Conservation (phyloP, 2,113 vertebrate genomes). For the Cyanocitta stelleri region DNA sequence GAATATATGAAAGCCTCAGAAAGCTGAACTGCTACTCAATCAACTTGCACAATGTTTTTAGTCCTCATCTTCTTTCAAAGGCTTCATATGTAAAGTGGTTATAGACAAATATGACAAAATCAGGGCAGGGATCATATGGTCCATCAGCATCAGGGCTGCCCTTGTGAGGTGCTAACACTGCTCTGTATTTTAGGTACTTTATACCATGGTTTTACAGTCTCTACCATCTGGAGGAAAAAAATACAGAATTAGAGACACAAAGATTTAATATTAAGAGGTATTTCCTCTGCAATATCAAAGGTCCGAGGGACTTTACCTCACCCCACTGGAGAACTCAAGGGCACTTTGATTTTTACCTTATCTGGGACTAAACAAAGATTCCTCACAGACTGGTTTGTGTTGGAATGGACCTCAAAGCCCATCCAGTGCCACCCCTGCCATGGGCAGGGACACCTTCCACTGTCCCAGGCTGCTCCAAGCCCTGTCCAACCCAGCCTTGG, state of each 20-base stretch:
- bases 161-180: neutral
- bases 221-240: neutral
- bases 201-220: neutral
- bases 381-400: neutral
- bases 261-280: neutral
- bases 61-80: neutral
- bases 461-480: fast-evolving
- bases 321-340: neutral
- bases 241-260: neutral
- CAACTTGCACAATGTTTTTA: neutral
- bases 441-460: neutral
- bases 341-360: neutral
- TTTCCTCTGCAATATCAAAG: neutral
- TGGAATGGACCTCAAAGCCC: neutral
- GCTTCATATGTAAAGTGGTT: neutral
- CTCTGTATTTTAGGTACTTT: neutral
- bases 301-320: neutral
- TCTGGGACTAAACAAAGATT: neutral
- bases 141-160: neutral
- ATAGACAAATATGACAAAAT: neutral
- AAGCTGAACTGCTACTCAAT: neutral
- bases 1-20: neutral
- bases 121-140: fast-evolving
- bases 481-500: neutral
- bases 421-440: neutral